phyloP scores from a whole-genome alignment of 2,113 vertebrate species.

The Noturus placidus region DNA sequence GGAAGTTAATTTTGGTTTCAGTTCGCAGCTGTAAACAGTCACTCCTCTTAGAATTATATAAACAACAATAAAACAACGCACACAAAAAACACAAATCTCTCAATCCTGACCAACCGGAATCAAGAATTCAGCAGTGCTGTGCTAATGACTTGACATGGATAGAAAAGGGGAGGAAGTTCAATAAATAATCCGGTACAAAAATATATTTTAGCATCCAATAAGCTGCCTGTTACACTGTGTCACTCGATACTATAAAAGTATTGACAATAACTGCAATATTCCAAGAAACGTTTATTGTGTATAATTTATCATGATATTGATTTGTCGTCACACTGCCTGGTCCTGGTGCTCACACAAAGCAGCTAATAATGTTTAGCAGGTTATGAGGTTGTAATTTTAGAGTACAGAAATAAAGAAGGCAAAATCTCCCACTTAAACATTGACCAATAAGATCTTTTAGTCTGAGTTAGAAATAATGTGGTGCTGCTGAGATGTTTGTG shows the following conservation, averaged over 20 bases:
- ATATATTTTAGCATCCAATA: neutral
- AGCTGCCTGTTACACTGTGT: neutral
- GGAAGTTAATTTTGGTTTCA: neutral
- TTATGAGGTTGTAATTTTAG: neutral
- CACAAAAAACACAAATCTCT: neutral
- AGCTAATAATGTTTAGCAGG: neutral
- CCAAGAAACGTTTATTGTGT: neutral
- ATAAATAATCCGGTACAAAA: neutral
- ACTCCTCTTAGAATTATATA: neutral
- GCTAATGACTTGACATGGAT: neutral
- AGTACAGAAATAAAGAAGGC: neutral
- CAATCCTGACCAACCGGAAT: neutral
- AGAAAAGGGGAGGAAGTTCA: neutral
- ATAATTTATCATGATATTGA: neutral
- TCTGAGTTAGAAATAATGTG: neutral
- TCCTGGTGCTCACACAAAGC: constrained; percentile 2
- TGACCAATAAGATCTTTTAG: neutral
- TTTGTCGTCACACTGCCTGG: neutral
- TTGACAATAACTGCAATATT: neutral
- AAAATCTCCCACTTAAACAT: neutral
- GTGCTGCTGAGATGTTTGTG: neutral
- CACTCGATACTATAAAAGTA: neutral
- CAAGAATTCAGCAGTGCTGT: neutral
- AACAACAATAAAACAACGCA: too few relatives aligned
- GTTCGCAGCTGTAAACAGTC: neutral